Percentiles rank a stretch among this genome's conserved stretches.
Conservation (phyloP, 2,888 invertebrate genomes). For the Andrena praecox region DNA sequence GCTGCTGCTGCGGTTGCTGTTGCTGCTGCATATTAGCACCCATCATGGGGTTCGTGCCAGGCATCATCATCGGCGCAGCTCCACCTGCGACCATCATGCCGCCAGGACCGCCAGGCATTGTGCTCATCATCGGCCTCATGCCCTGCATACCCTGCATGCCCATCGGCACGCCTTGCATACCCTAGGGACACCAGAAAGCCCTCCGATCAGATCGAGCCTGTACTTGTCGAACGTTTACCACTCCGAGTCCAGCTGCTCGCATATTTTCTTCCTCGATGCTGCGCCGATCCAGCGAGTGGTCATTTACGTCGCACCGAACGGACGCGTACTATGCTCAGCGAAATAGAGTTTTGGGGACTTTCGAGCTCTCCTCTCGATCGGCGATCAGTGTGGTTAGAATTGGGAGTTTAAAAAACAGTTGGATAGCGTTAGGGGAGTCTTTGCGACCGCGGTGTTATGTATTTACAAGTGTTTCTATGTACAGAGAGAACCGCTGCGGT, state of each 20-base stretch:
- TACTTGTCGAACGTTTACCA: constrained; percentile 31
- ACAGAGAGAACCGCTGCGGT: neutral
- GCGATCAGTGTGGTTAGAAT: neutral
- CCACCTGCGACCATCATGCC: constrained; percentile 78
- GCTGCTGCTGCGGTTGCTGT: constrained; percentile 69
- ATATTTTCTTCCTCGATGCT: constrained; percentile 9
- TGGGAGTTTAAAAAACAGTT: neutral
- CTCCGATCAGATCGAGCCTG: constrained; percentile 39
- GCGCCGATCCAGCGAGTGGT: neutral
- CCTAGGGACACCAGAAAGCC: constrained; percentile 74
- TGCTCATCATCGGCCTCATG: constrained; percentile 82
- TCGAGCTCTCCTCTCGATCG: neutral
- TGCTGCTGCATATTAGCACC: constrained; percentile 73
- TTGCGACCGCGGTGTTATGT: neutral
- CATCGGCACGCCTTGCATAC: constrained; percentile 82
- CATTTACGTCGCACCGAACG: neutral
- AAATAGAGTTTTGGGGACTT: neutral
- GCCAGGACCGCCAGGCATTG: constrained; percentile 78
- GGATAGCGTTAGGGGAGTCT: neutral
- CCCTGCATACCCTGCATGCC: constrained; percentile 80
- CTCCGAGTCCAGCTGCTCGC: constrained; percentile 37
- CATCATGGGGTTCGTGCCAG: constrained; percentile 77
- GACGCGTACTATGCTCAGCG: neutral
- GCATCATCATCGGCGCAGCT: constrained; percentile 79
- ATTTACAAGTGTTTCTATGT: constrained; percentile 25